Evolutionary conservation across 2,113 vertebrate species (phyloP).

Genomic region (Gymnarchus niloticus): DNA sequence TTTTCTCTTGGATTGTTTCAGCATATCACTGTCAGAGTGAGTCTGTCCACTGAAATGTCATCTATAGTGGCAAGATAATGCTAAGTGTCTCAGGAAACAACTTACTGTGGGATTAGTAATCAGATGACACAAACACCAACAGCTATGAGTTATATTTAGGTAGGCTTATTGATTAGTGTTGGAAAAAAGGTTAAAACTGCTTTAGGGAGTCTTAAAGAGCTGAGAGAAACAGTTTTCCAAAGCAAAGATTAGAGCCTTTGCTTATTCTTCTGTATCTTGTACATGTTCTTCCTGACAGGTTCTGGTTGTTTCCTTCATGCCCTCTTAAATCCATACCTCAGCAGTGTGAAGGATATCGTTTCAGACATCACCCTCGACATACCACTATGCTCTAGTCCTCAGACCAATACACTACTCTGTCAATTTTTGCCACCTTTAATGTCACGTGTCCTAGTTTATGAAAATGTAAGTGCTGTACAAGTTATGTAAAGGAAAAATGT

Average conservation of each 20-base stretch:
- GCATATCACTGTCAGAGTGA: not conserved
- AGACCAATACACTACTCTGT: not conserved
- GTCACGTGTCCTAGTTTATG: not conserved
- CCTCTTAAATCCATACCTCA: not conserved
- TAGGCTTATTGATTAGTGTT: constrained; percentile 1
- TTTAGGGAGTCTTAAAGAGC: not conserved
- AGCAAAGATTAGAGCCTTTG: not conserved
- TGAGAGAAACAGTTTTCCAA: not conserved
- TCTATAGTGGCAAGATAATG: not conserved
- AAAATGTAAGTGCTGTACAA: not conserved
- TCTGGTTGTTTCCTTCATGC: not conserved
- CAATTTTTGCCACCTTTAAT: not conserved
- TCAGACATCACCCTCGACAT: not conserved
- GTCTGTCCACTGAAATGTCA: not conserved
- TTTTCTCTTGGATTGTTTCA: not conserved
- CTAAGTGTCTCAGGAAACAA: constrained; percentile 1
- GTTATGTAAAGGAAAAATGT: not conserved
- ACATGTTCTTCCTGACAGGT: not conserved
- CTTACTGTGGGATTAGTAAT: constrained; percentile 5
- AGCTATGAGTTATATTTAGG: not conserved
- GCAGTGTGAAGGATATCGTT: not conserved
- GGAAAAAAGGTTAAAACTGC: constrained; percentile 2
- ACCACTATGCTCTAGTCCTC: not conserved
- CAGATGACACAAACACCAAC: not conserved
- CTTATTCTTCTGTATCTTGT: not conserved